Evolutionary conservation across 35 echinoderm and acorn worm genomes (phyloP), one percentile per base, ranked within the genome.

Genomic region (Hemicentrotus pulcherrimus): DNA sequence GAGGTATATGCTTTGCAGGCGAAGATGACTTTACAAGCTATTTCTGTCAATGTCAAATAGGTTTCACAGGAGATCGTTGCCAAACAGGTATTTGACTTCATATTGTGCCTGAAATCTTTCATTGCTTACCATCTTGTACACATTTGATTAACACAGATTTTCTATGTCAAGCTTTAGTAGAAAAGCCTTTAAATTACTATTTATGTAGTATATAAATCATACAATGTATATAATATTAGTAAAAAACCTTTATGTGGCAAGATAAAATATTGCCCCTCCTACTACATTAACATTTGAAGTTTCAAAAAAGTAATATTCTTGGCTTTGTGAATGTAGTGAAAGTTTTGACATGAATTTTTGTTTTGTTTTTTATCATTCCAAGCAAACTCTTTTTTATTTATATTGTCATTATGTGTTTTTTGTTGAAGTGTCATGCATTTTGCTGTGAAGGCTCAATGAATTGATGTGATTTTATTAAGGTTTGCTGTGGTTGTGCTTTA

Each of bases 1-100:
- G 95, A 47, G 97, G 87, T 32, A 94, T 70, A 7, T 97, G 97
- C 60, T 86, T 96, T 33, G 95, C 96, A 31, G 30, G 46, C 30
- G 48, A 28, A 5, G 86, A 35, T 31, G 48, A 93, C 30, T 46
- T 46, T 48, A 31, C 48, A 13, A 58, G 91, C 91, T 93, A 93
- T 31, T 93, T 93, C 91, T 93, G 91, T 58, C 22, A 46, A 3
- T 93, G 94, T 94, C 47, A 15, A 18, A 32, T 28, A 33, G 60
- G 78, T 4, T 94, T 35, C 32, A 85, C 32, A 32, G 94, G 94
- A 19, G 61, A 65, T 46, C 86, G 59, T 31, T 94, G 94, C 59
- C 60, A 94, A 86, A 96, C 94, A 28, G 94, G 94, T 94, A 94
- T 85, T 41, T 71, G 16, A 22, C 19, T 78, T 78, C 22, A 78